These are phyloP conservation scores for Balaeniceps rex DNA, from an alignment of 2,113 vertebrate genomes.

Conservation along the genomic window DNA sequence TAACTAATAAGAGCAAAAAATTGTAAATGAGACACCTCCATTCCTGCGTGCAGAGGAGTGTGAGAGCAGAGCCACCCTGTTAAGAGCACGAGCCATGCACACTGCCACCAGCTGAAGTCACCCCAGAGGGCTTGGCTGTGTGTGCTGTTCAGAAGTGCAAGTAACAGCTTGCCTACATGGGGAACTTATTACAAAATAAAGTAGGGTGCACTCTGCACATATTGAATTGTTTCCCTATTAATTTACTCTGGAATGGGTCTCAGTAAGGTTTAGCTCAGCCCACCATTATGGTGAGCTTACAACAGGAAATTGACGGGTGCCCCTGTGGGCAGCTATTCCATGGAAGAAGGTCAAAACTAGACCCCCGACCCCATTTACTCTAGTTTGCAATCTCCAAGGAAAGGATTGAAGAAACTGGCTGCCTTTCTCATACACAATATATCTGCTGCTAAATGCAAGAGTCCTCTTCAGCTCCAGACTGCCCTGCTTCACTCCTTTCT, in stretches of 20 bases:
- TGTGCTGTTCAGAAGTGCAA: not conserved
- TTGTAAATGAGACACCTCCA: not conserved
- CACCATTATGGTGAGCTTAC: not conserved
- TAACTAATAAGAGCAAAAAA: not conserved
- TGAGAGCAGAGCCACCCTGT: not conserved
- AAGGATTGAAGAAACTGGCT: not conserved
- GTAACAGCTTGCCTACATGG: not conserved
- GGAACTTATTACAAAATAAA: not conserved
- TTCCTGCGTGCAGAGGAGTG: not conserved
- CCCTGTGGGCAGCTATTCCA: not conserved
- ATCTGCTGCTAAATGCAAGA: not conserved
- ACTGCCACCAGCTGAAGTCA: not conserved
- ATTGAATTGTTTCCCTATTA: not conserved
- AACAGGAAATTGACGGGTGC: not conserved
- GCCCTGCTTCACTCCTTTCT: not conserved
- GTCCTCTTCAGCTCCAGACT: not conserved
- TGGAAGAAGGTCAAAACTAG: not conserved
- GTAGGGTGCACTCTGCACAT: accelerated
- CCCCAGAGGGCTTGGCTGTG: not conserved
- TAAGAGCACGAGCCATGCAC: accelerated
- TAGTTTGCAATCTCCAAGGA: not conserved
- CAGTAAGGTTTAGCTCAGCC: not conserved
- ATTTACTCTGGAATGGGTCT: not conserved
- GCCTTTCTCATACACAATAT: accelerated
- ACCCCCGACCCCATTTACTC: not conserved